Conservation (phyloP, 2,888 invertebrate species). For the Boloria euphrosyne region DNA sequence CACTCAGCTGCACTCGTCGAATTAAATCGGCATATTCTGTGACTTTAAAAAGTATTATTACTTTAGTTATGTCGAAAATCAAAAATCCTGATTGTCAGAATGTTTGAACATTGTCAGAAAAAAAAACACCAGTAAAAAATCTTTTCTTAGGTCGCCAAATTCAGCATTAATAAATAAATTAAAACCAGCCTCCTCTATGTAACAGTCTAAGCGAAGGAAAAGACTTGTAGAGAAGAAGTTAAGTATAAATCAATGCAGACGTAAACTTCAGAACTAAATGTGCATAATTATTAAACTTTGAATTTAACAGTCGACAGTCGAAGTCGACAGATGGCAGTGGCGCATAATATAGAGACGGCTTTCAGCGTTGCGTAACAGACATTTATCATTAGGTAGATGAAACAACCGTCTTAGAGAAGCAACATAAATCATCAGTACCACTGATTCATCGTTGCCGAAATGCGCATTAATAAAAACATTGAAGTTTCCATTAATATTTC, state of each 20-base stretch:
- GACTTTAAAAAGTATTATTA: too few relatives aligned
- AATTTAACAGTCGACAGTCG: slow-evolving; percentile 25
- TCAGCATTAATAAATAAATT: too few relatives aligned
- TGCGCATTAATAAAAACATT: slow-evolving; percentile 40
- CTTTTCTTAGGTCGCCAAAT: too few relatives aligned
- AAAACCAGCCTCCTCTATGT: too few relatives aligned
- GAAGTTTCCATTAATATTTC: slow-evolving; percentile 32
- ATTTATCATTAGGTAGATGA: slow-evolving; percentile 64
- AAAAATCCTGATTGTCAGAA: too few relatives aligned
- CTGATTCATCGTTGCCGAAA: slow-evolving; percentile 53
- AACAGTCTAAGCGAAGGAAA: too few relatives aligned
- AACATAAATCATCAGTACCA: slow-evolving; percentile 67
- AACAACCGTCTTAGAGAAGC: slow-evolving; percentile 59
- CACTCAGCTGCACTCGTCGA: too few relatives aligned
- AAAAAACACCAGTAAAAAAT: too few relatives aligned
- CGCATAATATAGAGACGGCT: slow-evolving; percentile 30
- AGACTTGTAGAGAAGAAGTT: too few relatives aligned
- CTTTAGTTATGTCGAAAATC: too few relatives aligned
- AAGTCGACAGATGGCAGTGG: slow-evolving; percentile 21
- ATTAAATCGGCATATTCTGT: too few relatives aligned
- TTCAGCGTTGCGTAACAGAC: slow-evolving; percentile 54
- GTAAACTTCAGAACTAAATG: not conserved
- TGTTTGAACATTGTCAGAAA: too few relatives aligned
- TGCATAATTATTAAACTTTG: slow-evolving; percentile 8
- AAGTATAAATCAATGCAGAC: not conserved